phyloP scores from a whole-genome alignment of 1,140 invertebrate genomes.

The Mesaphorura yosii region DNA sequence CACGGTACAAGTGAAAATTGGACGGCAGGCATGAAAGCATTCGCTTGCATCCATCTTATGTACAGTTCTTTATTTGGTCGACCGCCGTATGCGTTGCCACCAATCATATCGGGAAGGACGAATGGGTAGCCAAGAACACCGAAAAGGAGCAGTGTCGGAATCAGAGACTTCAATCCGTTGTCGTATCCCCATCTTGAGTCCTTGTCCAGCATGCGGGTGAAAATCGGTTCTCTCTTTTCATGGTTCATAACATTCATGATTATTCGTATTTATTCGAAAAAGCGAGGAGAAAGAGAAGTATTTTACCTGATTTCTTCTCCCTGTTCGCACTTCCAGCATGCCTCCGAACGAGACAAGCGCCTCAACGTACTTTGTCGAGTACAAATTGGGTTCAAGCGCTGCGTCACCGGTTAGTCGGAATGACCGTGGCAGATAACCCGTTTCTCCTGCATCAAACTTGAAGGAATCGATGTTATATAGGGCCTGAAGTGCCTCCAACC shows the following conservation, averaged over 20 bases:
- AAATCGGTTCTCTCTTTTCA: no score
- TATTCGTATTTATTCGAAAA: background rate
- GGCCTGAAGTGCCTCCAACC: constrained; percentile 48
- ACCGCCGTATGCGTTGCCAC: constrained; percentile 58
- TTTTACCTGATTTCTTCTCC: constrained; percentile 38
- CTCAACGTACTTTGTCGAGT: constrained; percentile 49
- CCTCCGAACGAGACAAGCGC: constrained; percentile 51
- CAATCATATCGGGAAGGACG: constrained; percentile 83
- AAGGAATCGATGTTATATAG: constrained; percentile 65
- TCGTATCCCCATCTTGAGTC: constrained; percentile 64
- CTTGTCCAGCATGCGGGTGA: constrained; percentile 73
- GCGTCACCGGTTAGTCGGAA: constrained; percentile 42
- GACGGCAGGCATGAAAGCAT: constrained; percentile 70
- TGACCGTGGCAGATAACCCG: constrained; percentile 42
- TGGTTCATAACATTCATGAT: background rate
- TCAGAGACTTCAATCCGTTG: constrained; percentile 62
- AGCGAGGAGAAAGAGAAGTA: background rate
- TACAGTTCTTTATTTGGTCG: constrained; percentile 61
- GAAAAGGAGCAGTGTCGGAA: constrained; percentile 59
- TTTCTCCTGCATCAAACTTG: constrained; percentile 90
- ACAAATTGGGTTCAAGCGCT: background rate
- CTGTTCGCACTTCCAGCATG: constrained; percentile 58
- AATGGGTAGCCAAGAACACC: constrained; percentile 40
- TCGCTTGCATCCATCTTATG: constrained; percentile 77
- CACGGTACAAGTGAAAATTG: constrained; percentile 82